Percentiles rank a stretch among this genome's conserved stretches.
phyloP scores from a whole-genome alignment of 2,888 invertebrate genomes.

The Busseola fusca region DNA sequence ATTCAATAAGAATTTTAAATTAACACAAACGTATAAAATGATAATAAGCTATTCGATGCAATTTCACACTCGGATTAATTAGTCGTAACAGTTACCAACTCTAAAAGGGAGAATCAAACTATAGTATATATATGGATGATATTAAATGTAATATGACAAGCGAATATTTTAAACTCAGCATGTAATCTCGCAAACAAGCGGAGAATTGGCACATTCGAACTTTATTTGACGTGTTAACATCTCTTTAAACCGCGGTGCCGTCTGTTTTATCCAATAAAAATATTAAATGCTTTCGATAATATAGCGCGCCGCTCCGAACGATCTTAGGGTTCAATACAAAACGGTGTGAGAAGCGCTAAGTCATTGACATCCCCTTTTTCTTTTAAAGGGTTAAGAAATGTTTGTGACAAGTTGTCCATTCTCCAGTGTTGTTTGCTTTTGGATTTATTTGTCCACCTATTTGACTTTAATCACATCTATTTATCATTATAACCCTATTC shows the following conservation, averaged over 20 bases:
- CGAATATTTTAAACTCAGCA: conserved; percentile 68
- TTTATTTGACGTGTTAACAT: conserved; percentile 75
- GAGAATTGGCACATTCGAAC: conserved; percentile 70
- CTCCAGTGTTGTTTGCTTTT: neutral
- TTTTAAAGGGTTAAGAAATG: neutral
- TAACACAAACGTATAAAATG: conserved; percentile 20
- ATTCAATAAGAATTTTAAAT: conserved; percentile 22
- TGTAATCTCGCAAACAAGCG: conserved; percentile 71
- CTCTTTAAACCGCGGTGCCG: conserved; percentile 65
- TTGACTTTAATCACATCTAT: neutral
- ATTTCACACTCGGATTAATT: conserved; percentile 26
- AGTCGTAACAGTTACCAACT: conserved; percentile 21
- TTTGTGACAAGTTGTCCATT: conserved; percentile 7
- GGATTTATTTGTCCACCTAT: conserved; percentile 2
- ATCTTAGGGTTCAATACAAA: conserved; percentile 55
- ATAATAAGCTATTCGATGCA: conserved; percentile 31
- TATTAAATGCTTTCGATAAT: conserved; percentile 74
- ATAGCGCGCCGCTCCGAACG: conserved; percentile 69
- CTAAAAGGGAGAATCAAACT: conserved; percentile 36
- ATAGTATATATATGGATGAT: conserved; percentile 18
- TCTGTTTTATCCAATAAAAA: conserved; percentile 70
- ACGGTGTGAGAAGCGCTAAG: conserved; percentile 24
- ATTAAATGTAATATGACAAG: conserved; percentile 64
- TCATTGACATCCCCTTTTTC: conserved; percentile 35
- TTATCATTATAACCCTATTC: conserved; percentile 9